phyloP scores from a whole-genome alignment of 2,888 invertebrate species.

The Spilarctia lutea region DNA sequence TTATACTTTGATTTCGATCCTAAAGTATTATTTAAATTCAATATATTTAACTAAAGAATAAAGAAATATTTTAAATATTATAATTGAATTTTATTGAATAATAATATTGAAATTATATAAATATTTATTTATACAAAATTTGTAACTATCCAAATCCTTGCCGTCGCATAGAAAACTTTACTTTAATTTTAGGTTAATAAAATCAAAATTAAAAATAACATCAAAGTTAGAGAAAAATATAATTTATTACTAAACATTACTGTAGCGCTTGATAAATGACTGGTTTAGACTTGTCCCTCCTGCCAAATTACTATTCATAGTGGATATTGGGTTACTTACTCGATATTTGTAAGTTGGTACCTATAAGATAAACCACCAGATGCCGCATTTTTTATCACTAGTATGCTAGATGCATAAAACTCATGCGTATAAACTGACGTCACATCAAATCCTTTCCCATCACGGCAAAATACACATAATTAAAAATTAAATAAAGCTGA shows the following conservation, averaged over 20 bases:
- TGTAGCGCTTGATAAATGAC: conserved; percentile 7
- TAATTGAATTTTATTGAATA: too few species aligned
- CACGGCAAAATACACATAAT: neutral
- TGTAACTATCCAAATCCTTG: neutral
- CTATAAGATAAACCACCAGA: neutral
- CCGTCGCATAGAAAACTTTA: neutral
- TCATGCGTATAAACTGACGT: neutral
- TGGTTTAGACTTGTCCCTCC: neutral
- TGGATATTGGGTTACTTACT: neutral
- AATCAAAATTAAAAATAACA: conserved; percentile 5
- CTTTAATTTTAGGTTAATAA: neutral
- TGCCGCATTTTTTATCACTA: neutral
- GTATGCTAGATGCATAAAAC: neutral
- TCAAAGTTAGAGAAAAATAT: conserved; percentile 7
- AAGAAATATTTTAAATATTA: too few species aligned
- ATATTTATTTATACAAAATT: neutral
- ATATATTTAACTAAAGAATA: too few species aligned
- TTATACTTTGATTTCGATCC: too few species aligned
- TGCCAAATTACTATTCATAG: neutral
- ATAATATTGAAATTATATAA: neutral
- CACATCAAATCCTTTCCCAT: neutral
- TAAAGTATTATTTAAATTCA: too few species aligned
- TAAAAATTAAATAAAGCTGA: conserved; percentile 1
- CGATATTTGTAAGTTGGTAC: neutral
- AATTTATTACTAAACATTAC: conserved; percentile 10